Percentiles rank a stretch among this genome's conserved stretches.
Evolutionary conservation across 2,888 invertebrate species (phyloP).

Genomic region (Orchestes rusci): DNA sequence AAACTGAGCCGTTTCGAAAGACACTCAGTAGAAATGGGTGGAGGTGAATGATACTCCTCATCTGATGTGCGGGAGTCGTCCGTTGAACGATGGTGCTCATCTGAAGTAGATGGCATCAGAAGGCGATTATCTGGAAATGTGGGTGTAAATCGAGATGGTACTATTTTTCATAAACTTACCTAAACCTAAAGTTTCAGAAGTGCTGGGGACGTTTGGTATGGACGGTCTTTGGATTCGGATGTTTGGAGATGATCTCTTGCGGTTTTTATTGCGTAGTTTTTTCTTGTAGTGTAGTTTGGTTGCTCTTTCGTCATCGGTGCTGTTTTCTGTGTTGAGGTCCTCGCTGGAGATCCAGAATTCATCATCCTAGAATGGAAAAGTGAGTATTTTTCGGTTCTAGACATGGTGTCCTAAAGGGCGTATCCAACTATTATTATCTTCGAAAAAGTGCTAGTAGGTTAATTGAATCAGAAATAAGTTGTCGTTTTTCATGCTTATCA

Average conservation of each 20-base stretch:
- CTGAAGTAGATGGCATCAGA: slow-evolving; percentile 11
- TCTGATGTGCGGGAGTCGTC: slow-evolving; percentile 22
- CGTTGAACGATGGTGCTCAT: slow-evolving; percentile 13
- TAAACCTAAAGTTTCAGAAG: slow-evolving; percentile 18
- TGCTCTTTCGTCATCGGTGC: slow-evolving; percentile 39
- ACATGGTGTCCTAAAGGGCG: too few species aligned
- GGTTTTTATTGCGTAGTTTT: slow-evolving; percentile 17
- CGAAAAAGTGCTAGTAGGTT: too few species aligned
- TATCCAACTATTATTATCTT: too few species aligned
- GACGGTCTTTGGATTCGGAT: slow-evolving; percentile 21
- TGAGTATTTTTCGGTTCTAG: background rate
- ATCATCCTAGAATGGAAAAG: slow-evolving; percentile 37
- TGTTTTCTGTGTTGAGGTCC: slow-evolving; percentile 45
- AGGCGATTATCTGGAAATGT: slow-evolving; percentile 18
- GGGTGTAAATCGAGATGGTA: too few species aligned
- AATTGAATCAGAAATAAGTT: too few species aligned
- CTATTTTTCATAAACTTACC: too few species aligned
- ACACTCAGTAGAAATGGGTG: slow-evolving; percentile 14
- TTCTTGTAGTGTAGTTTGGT: slow-evolving; percentile 11
- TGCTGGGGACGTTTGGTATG: slow-evolving; percentile 14
- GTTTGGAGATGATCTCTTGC: slow-evolving; percentile 21
- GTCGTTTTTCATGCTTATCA: too few species aligned
- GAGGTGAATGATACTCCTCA: slow-evolving; percentile 15
- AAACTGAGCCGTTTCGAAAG: slow-evolving; percentile 17
- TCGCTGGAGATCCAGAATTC: slow-evolving; percentile 47